Evolutionary conservation across 2,888 invertebrate genomes (phyloP).

Genomic region (Athrips mouffetella): DNA sequence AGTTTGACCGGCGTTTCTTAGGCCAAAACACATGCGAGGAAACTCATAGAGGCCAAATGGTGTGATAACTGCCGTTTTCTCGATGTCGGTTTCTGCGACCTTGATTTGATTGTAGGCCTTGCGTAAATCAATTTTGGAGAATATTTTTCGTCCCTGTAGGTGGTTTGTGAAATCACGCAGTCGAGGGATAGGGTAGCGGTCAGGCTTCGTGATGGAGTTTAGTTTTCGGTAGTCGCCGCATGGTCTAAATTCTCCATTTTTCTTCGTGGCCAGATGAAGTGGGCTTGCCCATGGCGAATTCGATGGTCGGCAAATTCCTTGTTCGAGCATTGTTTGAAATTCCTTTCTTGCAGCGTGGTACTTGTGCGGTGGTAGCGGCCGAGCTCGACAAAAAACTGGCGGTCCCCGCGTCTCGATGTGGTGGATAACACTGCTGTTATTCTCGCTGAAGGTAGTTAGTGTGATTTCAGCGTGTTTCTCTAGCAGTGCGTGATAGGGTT

Average conservation of each 20-base stretch:
- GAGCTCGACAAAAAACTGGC: conserved; percentile 13
- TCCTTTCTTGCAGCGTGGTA: conserved; percentile 16
- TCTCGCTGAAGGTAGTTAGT: too few species aligned
- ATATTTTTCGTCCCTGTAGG: conserved; percentile 9
- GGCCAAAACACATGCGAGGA: neutral
- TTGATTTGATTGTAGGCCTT: conserved; percentile 15
- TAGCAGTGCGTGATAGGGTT: neutral
- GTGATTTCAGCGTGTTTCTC: neutral
- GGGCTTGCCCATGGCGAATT: conserved; percentile 23
- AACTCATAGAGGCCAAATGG: too few species aligned
- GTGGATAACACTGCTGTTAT: conserved; percentile 15
- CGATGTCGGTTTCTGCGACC: conserved; percentile 13
- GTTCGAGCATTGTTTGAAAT: conserved; percentile 18
- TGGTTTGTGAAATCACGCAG: conserved; percentile 12
- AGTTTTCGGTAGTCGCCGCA: conserved; percentile 32
- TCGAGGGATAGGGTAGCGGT: conserved; percentile 18
- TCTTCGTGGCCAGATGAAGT: conserved; percentile 31
- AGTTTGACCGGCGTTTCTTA: neutral
- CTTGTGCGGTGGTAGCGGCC: conserved; percentile 16
- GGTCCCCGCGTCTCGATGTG: conserved; percentile 19
- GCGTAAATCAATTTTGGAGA: conserved; percentile 16
- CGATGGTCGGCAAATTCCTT: conserved; percentile 22
- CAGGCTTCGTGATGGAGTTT: conserved; percentile 15
- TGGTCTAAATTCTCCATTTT: conserved; percentile 19
- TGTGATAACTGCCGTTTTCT: conserved; percentile 27